Evolutionary conservation across 2,113 vertebrate genomes (phyloP), one percentile per base, ranked within the genome.

Genomic region (Amblyornis subalaris): DNA sequence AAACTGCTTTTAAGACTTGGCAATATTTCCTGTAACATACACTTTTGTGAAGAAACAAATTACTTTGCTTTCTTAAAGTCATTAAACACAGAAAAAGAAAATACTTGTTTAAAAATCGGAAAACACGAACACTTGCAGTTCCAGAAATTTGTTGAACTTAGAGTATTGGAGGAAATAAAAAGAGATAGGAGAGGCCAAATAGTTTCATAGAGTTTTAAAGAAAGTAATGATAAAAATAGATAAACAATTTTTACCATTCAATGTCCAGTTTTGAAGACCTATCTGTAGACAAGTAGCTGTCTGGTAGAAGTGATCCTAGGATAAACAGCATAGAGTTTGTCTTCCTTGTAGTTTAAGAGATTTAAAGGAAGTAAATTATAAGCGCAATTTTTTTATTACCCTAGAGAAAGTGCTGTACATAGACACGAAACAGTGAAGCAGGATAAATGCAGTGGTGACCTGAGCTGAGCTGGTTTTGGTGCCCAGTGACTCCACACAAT

Each of bases 311-410:
- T 26, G 21, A 42, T 55, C 9, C 10, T 70, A 57, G 35, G 48
- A 73, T 36, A 66, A 45, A 44, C 16, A 73, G 11, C 0, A 0
- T 17, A 33, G 53, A 36, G 3, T 26, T 7, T 47, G 4, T 55
- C 7, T 62, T 38, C 28, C 14, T 80, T 71, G 57, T 61, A 28
- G 7, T 35, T 61, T 36, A 40, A 48, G 25, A 57, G 4, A 48
- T n/a, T 73, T 81, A n/a, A 74, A 65, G 13, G 3, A 84, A 54
- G 3, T 15, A 47, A 76, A 44, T 44, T 9, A 42, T 13, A 23
- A 60, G 2, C 47, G 7, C 3, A 25, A 3, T 1, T 21, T 36
- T 40, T 58, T 36, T 38, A 5, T 51, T 40, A 25, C 40, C 14
- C 13, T 51, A 18, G 16, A 35, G 7, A 9, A 58, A 48, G 3